phyloP scores from a whole-genome alignment of 2,888 invertebrate genomes.

The Rosalia funebris region DNA sequence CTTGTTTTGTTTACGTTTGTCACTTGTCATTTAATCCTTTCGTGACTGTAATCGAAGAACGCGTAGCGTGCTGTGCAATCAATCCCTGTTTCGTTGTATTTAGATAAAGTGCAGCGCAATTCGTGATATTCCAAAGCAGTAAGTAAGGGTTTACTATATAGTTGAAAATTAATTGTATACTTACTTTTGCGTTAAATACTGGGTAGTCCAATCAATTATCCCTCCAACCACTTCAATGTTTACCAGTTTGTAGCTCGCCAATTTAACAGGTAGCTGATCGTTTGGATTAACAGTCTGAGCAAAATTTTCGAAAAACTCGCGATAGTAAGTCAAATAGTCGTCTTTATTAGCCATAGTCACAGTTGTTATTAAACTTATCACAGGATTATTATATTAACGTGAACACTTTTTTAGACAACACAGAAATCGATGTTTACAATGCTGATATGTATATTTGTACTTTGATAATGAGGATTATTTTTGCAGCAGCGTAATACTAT shows the following conservation, averaged over 20 bases:
- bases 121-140: background rate
- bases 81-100: background rate
- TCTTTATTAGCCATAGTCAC: conserved; percentile 67
- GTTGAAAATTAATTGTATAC: conserved; percentile 52
- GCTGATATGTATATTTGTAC: conserved; percentile 59
- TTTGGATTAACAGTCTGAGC: conserved; percentile 74
- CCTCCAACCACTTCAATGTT: conserved; percentile 78
- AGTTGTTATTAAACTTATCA: conserved; percentile 23
- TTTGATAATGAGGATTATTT: conserved; percentile 41
- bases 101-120: background rate
- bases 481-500: conserved; percentile 16
- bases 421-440: conserved; percentile 54
- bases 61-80: background rate
- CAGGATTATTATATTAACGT: conserved; percentile 19
- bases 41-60: background rate
- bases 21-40: conserved; percentile 27
- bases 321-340: conserved; percentile 76
- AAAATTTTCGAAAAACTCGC: conserved; percentile 78
- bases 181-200: conserved; percentile 82
- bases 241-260: conserved; percentile 75
- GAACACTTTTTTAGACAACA: conserved; percentile 32
- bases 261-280: conserved; percentile 79
- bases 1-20: conserved; percentile 38
- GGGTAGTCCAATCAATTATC: conserved; percentile 79
- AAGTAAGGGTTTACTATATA: background rate